phyloP scores from a whole-genome alignment of 2,888 invertebrate species.

The Endotricha flammealis region DNA sequence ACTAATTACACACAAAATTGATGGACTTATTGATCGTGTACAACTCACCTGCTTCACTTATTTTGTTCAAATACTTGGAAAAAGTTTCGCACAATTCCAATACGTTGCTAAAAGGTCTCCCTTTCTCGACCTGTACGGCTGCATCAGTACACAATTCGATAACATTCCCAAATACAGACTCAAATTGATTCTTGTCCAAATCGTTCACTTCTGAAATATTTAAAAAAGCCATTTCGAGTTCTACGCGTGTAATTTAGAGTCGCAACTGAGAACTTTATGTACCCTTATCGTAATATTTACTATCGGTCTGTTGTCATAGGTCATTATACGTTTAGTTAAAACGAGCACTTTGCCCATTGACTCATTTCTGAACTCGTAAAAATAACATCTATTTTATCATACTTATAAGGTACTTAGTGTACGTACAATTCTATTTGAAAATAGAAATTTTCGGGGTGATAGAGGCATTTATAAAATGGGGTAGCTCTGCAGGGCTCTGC shows the following conservation, averaged over 20 bases:
- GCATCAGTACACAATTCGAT: constrained; percentile 79
- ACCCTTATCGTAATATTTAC: constrained; percentile 8
- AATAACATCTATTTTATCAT: not conserved
- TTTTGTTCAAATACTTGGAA: constrained; percentile 72
- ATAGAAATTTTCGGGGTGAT: too few relatives aligned
- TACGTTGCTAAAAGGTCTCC: constrained; percentile 71
- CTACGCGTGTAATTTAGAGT: constrained; percentile 16
- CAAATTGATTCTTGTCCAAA: constrained; percentile 71
- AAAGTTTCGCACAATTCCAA: constrained; percentile 72
- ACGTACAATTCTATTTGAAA: too few relatives aligned
- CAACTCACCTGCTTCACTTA: constrained; percentile 72
- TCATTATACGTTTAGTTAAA: constrained; percentile 42
- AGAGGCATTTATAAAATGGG: too few relatives aligned
- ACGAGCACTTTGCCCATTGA: constrained; percentile 10
- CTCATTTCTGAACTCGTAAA: constrained; percentile 1
- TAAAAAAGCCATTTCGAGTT: constrained; percentile 24
- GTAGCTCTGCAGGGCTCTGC: too few relatives aligned
- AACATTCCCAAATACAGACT: constrained; percentile 79
- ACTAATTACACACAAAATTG: too few relatives aligned
- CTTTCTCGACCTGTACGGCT: constrained; percentile 60
- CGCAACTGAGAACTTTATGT: constrained; percentile 17
- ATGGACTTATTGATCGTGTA: too few relatives aligned
- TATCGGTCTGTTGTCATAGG: constrained; percentile 22
- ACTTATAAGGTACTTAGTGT: too few relatives aligned
- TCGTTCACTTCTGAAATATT: constrained; percentile 75